Evolutionary conservation across 2,113 vertebrate genomes (phyloP).

Genomic region (Pseudopodoces humilis): DNA sequence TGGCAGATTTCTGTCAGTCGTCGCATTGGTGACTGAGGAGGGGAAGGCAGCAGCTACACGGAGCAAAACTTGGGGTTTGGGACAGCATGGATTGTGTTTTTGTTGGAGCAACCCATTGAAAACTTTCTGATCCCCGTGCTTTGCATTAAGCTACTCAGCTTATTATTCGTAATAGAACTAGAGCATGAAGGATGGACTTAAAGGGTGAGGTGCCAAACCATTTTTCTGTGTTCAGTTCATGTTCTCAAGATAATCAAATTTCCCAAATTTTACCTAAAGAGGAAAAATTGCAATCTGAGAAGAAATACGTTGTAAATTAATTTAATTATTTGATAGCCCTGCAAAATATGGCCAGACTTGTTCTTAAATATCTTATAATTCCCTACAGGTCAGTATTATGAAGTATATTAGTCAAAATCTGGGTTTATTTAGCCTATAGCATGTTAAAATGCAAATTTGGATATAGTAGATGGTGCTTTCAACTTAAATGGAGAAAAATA

Average conservation of each 20-base stretch:
- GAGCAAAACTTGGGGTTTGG: neutral
- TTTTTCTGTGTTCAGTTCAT: neutral
- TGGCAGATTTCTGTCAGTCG: conserved; percentile 7
- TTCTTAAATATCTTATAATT: neutral
- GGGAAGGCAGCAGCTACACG: neutral
- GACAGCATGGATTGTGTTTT: neutral
- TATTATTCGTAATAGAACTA: neutral
- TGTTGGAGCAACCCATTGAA: neutral
- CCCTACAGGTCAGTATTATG: neutral
- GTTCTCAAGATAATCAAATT: neutral
- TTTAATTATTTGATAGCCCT: neutral
- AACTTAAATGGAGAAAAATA: neutral
- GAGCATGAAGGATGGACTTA: neutral
- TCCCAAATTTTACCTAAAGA: neutral
- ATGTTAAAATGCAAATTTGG: neutral
- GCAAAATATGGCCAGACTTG: neutral
- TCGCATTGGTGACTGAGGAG: neutral
- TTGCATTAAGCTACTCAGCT: neutral
- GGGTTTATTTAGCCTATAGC: neutral
- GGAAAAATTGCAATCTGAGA: neutral
- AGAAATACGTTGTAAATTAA: neutral
- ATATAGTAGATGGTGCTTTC: neutral
- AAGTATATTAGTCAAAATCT: neutral
- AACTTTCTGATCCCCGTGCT: neutral
- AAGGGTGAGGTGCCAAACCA: neutral